Evolutionary conservation across 2,113 vertebrate genomes (phyloP).

Genomic region (Dipodomys stephensi): DNA sequence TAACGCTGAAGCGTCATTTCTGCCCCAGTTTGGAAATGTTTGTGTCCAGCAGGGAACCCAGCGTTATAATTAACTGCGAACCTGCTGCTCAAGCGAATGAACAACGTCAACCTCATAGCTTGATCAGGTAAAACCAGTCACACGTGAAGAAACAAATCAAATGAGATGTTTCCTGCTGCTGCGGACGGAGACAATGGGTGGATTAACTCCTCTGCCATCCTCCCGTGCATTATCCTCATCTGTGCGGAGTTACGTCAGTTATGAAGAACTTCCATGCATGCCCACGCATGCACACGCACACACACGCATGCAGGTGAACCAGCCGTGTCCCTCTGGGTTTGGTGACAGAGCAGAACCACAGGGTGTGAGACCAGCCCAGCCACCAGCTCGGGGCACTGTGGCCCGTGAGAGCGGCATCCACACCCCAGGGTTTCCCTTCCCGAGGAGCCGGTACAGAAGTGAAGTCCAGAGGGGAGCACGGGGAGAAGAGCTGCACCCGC

Average conservation of each 20-base stretch:
- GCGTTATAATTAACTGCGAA: neutral
- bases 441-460: neutral
- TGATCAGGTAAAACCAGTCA: slow-evolving; percentile 11
- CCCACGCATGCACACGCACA: too few relatives aligned
- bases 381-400: neutral
- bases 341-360: neutral
- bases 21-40: neutral
- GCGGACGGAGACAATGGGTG: neutral
- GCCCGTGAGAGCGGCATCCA: fast-evolving
- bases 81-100: neutral
- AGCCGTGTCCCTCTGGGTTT: neutral
- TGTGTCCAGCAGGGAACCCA: neutral
- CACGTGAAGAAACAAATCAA: slow-evolving; percentile 12
- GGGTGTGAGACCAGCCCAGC: neutral
- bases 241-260: neutral
- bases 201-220: neutral
- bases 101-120: neutral
- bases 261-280: too few relatives aligned
- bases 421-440: fast-evolving
- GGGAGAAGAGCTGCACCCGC: too few relatives aligned
- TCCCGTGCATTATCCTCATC: neutral
- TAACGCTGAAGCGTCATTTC: neutral
- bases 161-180: neutral
- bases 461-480: too few relatives aligned
- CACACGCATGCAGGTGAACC: too few relatives aligned